A percentile compares a stretch with the other conserved stretches of the same genome.
Conservation (phyloP, 2,797 vertebrate species). For the Hippoglossus hippoglossus region DNA sequence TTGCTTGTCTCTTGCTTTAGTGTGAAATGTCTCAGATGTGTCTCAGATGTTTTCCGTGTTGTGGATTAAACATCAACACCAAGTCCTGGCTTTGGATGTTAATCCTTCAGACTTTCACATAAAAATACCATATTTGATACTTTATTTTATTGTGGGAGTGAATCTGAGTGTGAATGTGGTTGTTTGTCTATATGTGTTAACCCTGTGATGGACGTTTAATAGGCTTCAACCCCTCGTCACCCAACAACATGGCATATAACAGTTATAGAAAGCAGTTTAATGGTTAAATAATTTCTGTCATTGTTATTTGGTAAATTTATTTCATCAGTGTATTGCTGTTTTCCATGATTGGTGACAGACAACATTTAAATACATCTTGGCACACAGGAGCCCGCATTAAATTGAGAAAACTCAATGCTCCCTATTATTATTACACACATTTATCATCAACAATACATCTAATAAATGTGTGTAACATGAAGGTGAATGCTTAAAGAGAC, state of each 20-base stretch:
- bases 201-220: no score
- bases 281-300: no score
- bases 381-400: no score
- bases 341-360: not conserved
- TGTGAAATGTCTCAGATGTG: not conserved
- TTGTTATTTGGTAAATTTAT: not conserved
- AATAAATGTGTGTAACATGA: not conserved
- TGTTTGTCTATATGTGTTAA: no score
- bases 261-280: no score
- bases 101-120: not conserved
- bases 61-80: not conserved
- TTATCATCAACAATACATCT: not conserved
- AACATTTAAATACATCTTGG: no score
- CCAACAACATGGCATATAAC: no score
- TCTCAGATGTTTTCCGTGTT: not conserved
- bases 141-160: not conserved
- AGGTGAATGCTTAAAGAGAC: not conserved
- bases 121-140: conserved; percentile 2
- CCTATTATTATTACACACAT: no score
- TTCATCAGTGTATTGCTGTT: not conserved
- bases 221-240: no score
- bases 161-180: no score
- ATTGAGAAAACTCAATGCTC: no score
- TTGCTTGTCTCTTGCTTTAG: no score
- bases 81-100: not conserved